Percentiles rank a stretch among this genome's conserved stretches.
Evolutionary conservation across 1,140 invertebrate genomes (phyloP).

Genomic region (Eufriesea mexicana): DNA sequence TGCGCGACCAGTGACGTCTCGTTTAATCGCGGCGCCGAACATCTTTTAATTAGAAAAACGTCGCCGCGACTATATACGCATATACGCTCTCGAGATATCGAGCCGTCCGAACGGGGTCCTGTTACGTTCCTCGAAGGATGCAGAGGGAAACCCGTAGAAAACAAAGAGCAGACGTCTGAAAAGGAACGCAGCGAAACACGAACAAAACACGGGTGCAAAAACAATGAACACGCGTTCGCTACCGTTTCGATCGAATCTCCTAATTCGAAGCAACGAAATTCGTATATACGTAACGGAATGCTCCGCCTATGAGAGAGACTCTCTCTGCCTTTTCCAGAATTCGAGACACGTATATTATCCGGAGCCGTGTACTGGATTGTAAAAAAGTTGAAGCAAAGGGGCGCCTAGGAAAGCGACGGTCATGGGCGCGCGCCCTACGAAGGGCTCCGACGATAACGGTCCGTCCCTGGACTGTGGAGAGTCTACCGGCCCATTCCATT

Average conservation of each 20-base stretch:
- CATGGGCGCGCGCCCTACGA: constrained; percentile 14
- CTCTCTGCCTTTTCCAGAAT: not conserved
- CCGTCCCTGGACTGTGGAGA: constrained; percentile 61
- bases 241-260: not conserved
- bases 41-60: constrained; percentile 22
- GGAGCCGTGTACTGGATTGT: not conserved
- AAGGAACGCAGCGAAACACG: not conserved
- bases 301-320: not conserved
- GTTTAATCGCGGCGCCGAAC: constrained; percentile 37
- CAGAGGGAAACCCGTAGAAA: not conserved
- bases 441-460: constrained; percentile 27
- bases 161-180: too few species aligned
- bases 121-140: not conserved
- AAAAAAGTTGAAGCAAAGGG: not conserved
- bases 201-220: not conserved
- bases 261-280: not conserved
- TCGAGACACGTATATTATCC: not conserved
- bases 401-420: not conserved
- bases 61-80: not conserved
- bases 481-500: constrained; percentile 63
- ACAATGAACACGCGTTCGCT: not conserved
- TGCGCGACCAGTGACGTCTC: constrained; percentile 38
- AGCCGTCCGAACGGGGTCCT: too few species aligned
- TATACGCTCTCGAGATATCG: not conserved
- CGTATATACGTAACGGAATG: not conserved